Conservation (phyloP, 1,140 invertebrate species). For the Temnothorax nylanderi region DNA sequence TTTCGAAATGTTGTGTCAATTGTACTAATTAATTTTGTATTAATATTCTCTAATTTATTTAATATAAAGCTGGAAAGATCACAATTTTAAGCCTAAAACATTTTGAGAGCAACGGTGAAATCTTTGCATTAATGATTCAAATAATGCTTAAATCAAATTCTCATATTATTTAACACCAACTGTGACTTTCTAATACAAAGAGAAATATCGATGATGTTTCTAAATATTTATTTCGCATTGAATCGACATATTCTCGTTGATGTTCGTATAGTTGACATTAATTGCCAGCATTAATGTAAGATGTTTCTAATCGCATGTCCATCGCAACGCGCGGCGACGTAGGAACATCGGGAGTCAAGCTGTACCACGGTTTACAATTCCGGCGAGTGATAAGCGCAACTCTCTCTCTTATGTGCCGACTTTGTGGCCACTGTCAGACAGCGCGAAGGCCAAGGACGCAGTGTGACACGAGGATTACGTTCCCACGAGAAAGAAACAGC, state of each 20-base stretch:
- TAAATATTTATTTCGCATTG: neutral
- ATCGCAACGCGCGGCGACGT: constrained; percentile 26
- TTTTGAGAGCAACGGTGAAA: neutral
- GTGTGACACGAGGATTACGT: constrained; percentile 69
- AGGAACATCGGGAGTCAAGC: constrained; percentile 37
- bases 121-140: neutral
- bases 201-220: neutral
- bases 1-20: neutral
- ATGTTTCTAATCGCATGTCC: constrained; percentile 61
- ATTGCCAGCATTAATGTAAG: constrained; percentile 52
- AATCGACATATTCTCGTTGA: constrained; percentile 23
- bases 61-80: no score
- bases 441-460: constrained; percentile 57
- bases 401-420: constrained; percentile 68
- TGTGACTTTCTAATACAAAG: neutral
- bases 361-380: constrained; percentile 50
- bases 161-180: neutral
- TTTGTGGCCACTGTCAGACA: constrained; percentile 52
- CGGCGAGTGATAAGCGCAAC: constrained; percentile 64
- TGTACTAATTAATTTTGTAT: neutral
- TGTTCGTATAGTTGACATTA: constrained; percentile 39
- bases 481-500: constrained; percentile 75
- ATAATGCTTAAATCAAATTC: neutral
- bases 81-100: neutral
- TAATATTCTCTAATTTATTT: neutral